Evolutionary conservation across 2,113 vertebrate species (phyloP).

Genomic region (Ibidorhyncha struthersii): DNA sequence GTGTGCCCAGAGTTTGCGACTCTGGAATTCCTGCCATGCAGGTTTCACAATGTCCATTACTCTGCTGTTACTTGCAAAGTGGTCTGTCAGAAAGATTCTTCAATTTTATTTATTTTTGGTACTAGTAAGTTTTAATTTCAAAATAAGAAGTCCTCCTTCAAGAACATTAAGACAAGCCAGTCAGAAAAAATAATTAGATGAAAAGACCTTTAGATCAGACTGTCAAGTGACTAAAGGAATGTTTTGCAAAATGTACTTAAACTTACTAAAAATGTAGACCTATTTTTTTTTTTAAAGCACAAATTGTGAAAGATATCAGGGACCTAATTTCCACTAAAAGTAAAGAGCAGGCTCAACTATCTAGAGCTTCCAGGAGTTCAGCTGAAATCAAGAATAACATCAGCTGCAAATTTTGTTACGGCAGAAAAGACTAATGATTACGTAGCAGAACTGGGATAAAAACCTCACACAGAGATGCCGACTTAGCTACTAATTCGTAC

Average conservation of each 20-base stretch:
- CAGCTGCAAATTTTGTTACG: not conserved
- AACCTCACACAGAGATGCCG: not conserved
- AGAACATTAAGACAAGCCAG: not conserved
- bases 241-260: not conserved
- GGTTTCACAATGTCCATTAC: not conserved
- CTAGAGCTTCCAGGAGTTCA: not conserved
- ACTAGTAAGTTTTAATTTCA: not conserved
- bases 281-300: not conserved
- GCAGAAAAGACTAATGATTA: not conserved
- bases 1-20: not conserved
- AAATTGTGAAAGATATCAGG: not conserved
- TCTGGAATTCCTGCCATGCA: not conserved
- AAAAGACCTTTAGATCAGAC: not conserved
- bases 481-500: not conserved
- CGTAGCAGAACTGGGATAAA: not conserved
- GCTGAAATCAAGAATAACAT: not conserved
- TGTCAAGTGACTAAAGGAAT: not conserved
- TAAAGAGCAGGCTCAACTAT: not conserved
- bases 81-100: not conserved
- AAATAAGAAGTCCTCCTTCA: not conserved
- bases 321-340: not conserved
- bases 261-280: not conserved
- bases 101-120: not conserved
- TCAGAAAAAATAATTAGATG: not conserved
- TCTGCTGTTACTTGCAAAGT: not conserved